Evolutionary conservation across 2,888 invertebrate genomes (phyloP).

Genomic region (Ormia ochracea): DNA sequence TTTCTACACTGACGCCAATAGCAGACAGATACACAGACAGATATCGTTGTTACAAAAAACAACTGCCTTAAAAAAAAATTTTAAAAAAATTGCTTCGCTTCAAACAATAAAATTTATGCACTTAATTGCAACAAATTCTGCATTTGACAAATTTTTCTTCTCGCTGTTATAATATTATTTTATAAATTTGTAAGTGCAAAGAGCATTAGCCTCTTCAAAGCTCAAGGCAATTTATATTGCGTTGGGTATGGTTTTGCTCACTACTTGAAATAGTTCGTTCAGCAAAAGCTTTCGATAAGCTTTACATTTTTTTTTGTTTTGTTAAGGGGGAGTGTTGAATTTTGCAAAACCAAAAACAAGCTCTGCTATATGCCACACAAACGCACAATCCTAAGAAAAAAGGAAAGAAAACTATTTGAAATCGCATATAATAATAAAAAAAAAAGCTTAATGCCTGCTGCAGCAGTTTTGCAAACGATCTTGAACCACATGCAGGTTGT

Average conservation of each 20-base stretch:
- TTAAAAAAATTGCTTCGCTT: neutral
- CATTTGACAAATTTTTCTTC: conserved; percentile 19
- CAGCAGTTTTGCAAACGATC: conserved; percentile 68
- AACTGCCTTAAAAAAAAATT: neutral
- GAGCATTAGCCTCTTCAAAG: conserved; percentile 72
- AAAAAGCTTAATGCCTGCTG: conserved; percentile 31
- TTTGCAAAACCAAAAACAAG: conserved; percentile 21
- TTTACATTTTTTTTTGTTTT: neutral
- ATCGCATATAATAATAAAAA: neutral
- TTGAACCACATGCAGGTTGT: conserved; percentile 76
- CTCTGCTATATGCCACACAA: neutral
- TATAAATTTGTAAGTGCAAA: conserved; percentile 64
- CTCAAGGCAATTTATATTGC: conserved; percentile 64
- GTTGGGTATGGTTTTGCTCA: conserved; percentile 40
- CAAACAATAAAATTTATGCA: conserved; percentile 4
- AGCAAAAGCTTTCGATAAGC: conserved; percentile 32
- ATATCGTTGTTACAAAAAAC: neutral
- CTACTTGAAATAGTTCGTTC: neutral
- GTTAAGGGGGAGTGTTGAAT: conserved; percentile 41
- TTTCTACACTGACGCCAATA: conserved; percentile 8
- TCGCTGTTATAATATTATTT: conserved; percentile 15
- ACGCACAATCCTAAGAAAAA: neutral
- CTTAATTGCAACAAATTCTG: conserved; percentile 32
- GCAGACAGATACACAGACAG: neutral
- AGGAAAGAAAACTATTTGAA: neutral